A percentile compares a stretch with the other conserved stretches of the same genome.
phyloP scores from a whole-genome alignment of 2,888 invertebrate species.

The Drosophila histrio region DNA sequence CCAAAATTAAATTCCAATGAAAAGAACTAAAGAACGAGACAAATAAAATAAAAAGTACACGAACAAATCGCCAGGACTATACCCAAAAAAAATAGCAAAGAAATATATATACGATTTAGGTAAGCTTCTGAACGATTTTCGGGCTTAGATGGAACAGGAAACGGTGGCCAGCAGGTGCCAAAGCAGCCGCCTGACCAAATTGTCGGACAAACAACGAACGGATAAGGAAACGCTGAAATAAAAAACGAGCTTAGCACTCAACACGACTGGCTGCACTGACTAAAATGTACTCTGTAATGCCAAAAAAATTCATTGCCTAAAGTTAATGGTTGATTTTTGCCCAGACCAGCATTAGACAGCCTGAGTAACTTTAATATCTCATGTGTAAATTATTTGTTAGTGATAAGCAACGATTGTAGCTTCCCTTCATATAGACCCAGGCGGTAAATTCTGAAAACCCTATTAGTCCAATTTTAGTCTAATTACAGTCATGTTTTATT shows the following conservation, averaged over 20 bases:
- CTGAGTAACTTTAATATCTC: too few relatives aligned
- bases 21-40: slow-evolving; percentile 31
- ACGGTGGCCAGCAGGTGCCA: slow-evolving; percentile 70
- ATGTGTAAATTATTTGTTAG: too few relatives aligned
- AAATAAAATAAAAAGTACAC: slow-evolving; percentile 19
- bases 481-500: too few relatives aligned
- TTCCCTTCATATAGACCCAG: too few relatives aligned
- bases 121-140: slow-evolving; percentile 39
- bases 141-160: slow-evolving; percentile 65
- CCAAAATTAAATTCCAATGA: slow-evolving; percentile 61
- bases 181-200: slow-evolving; percentile 73
- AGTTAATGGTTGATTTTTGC: too few relatives aligned
- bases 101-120: slow-evolving; percentile 8
- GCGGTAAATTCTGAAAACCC: too few relatives aligned
- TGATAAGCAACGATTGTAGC: too few relatives aligned
- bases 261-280: background rate
- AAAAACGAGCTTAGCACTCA: slow-evolving; percentile 18
- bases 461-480: too few relatives aligned
- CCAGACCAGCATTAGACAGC: too few relatives aligned
- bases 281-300: slow-evolving; percentile 6
- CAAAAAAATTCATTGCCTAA: too few relatives aligned
- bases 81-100: background rate
- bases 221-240: slow-evolving; percentile 31
- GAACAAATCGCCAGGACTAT: slow-evolving; percentile 4
- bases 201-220: slow-evolving; percentile 61